Evolutionary conservation across 1,140 invertebrate species (phyloP).

Genomic region (Mylabris phalerata): DNA sequence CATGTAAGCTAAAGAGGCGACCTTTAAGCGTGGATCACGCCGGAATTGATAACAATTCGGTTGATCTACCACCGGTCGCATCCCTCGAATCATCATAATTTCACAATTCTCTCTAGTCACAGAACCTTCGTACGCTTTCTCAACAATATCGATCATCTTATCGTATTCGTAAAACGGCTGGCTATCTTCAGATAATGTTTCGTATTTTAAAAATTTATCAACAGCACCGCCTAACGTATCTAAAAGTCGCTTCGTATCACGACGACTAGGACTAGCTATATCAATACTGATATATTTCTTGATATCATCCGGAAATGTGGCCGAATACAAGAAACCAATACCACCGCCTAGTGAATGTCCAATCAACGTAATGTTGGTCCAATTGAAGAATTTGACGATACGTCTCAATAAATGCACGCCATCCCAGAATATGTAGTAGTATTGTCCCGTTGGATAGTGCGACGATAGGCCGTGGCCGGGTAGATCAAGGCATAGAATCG

Average conservation of each 20-base stretch:
- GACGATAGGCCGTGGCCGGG: constrained; percentile 79
- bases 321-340: constrained; percentile 72
- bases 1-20: constrained; percentile 61
- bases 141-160: constrained; percentile 65
- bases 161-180: constrained; percentile 64
- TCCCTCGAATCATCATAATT: constrained; percentile 66
- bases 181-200: constrained; percentile 52
- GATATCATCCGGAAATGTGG: constrained; percentile 66
- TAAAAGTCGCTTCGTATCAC: constrained; percentile 15
- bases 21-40: constrained; percentile 65
- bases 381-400: constrained; percentile 70
- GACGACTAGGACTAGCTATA: constrained; percentile 65
- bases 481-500: constrained; percentile 67
- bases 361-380: constrained; percentile 69
- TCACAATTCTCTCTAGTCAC: constrained; percentile 58
- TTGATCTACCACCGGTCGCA: constrained; percentile 46
- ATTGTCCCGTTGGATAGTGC: constrained; percentile 64
- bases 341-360: constrained; percentile 79
- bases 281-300: constrained; percentile 67
- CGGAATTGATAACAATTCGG: constrained; percentile 55
- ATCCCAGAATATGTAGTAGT: constrained; percentile 76
- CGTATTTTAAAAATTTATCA: constrained; percentile 66
- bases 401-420: constrained; percentile 63
- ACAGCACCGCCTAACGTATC: constrained; percentile 50
- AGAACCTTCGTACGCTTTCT: constrained; percentile 62